Evolutionary conservation across 2,797 vertebrate species (phyloP), one percentile per base, ranked within the genome.

Genomic region (Limnodromus scolopaceus): DNA sequence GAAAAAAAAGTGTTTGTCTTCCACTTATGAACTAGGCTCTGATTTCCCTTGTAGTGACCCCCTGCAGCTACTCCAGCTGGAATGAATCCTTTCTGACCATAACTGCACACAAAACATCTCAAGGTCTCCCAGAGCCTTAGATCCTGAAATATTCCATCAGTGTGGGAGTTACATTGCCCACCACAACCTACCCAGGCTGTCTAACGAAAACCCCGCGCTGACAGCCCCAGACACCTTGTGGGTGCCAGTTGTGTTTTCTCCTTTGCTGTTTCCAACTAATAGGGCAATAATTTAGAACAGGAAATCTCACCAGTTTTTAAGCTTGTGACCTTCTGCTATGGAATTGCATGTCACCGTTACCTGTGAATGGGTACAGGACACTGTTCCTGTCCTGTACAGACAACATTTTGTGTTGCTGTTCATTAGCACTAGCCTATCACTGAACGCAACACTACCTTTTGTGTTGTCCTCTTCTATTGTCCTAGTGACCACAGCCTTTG

Each of bases 401-500:
- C 30, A 16, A 6, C 2, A 0, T 5, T 22, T 36, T 15, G 45
- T 53, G n/a, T 7, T 24, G 48, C 55, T 25, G n/a, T 11, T 30
- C 24, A 1, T 16, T 20, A 24, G 48, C 28, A 1, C 22, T 3
- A 30, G 23, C 63, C 83, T 18, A 17, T 30, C 51, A 53, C 51
- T 53, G 24, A 53, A 30, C 1, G 9, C 49, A 51, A 51, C 51
- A 53, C 28, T 53, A 11, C 22, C 64, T 23, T 19, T 46, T 13
- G 15, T 34, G 39, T 15, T 7, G 5, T 0, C 55, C 48, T 24
- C 74, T n/a, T 13, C 57, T 39, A 54, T 25, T 25, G 54, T 13
- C 72, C 89, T 48, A 55, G 78, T 71, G 53, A 58, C 53, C 58
- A 53, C 64, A 53, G 94, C 93, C 94, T 93, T 92, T 84, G 92